A percentile compares a stretch with the other conserved stretches of the same genome.
Evolutionary conservation across 2,113 vertebrate species (phyloP).

Genomic region (Neoarius graeffei): DNA sequence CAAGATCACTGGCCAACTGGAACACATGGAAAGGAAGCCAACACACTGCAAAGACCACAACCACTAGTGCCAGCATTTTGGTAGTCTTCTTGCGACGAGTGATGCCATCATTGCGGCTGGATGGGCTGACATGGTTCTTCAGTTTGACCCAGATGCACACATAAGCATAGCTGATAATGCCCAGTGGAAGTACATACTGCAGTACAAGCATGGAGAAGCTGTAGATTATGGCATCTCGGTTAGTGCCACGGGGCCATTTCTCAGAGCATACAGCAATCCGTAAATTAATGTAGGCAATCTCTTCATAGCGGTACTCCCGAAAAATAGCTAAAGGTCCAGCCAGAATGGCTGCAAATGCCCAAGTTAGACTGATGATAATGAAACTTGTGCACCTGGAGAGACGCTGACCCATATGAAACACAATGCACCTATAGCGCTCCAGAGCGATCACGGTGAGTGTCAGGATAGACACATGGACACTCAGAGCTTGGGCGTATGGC

Average conservation of each 20-base stretch:
- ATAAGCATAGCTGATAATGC: constrained; percentile 87
- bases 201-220: constrained; percentile 89
- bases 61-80: constrained; percentile 88
- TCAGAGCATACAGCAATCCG: constrained; percentile 86
- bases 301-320: constrained; percentile 83
- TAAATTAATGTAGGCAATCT: constrained; percentile 84
- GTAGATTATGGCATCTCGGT: constrained; percentile 86
- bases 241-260: constrained; percentile 84
- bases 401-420: constrained; percentile 85
- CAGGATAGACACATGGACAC: constrained; percentile 86
- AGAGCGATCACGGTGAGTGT: constrained; percentile 88
- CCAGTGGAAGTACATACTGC: constrained; percentile 84
- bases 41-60: constrained; percentile 85
- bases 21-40: constrained; percentile 90
- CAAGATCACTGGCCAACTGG: constrained; percentile 87
- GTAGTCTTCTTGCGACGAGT: constrained; percentile 84
- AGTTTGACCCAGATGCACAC: constrained; percentile 91
- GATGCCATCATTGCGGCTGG: constrained; percentile 77
- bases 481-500: constrained; percentile 86
- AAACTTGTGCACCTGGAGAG: constrained; percentile 82
- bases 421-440: constrained; percentile 87
- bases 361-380: constrained; percentile 81
- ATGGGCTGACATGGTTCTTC: constrained; percentile 86
- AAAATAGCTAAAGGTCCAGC: constrained; percentile 88
- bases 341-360: constrained; percentile 80